Conservation (phyloP, 2,888 invertebrate species). For the Embidobia sp. region DNA sequence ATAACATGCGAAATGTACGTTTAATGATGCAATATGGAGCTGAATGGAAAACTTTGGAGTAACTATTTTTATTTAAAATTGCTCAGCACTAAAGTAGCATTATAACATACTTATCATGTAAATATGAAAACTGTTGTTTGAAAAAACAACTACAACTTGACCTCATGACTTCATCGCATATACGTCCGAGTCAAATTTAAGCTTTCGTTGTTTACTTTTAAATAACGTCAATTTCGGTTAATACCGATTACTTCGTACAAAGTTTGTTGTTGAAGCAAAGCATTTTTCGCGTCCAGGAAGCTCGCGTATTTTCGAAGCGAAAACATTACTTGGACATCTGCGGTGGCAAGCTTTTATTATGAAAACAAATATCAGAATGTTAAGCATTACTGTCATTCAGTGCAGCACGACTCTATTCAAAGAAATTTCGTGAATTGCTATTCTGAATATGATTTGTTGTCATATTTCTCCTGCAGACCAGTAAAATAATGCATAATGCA, state of each 20-base stretch:
- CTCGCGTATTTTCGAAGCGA: conserved; percentile 24
- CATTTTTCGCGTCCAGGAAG: background rate
- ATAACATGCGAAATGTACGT: too few species aligned
- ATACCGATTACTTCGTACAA: conserved; percentile 6
- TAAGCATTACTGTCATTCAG: conserved; percentile 48
- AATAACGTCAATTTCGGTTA: conserved; percentile 2
- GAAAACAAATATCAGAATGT: conserved; percentile 53
- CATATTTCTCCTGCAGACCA: conserved; percentile 9
- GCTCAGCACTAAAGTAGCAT: too few species aligned
- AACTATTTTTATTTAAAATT: too few species aligned
- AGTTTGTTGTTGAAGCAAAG: background rate
- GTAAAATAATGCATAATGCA: conserved; percentile 15
- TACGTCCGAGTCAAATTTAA: background rate
- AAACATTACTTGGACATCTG: conserved; percentile 39
- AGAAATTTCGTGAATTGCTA: conserved; percentile 41
- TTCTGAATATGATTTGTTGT: conserved; percentile 38
- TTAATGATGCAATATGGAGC: too few species aligned
- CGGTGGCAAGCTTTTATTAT: conserved; percentile 32
- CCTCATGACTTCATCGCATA: background rate
- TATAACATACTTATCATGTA: too few species aligned
- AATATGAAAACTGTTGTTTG: too few species aligned
- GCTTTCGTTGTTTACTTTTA: background rate
- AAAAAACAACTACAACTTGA: too few species aligned
- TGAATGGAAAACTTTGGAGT: too few species aligned
- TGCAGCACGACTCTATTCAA: conserved; percentile 32